Conservation (phyloP, 1,140 invertebrate genomes). For the Olivierus martensii region DNA sequence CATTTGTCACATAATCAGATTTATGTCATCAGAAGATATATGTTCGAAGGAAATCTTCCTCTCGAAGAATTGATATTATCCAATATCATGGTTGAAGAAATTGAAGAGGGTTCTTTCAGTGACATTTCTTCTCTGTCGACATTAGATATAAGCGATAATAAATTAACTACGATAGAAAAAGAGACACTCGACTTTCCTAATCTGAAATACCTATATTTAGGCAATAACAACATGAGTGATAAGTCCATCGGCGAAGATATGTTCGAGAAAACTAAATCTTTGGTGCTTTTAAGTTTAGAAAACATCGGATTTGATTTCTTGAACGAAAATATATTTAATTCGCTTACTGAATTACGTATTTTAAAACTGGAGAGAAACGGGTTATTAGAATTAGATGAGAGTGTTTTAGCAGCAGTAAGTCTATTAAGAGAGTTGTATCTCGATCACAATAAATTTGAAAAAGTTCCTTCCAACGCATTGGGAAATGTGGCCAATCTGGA, state of each 20-base stretch:
- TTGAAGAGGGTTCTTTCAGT: constrained; percentile 47
- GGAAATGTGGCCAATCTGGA: constrained; percentile 55
- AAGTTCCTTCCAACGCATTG: constrained; percentile 60
- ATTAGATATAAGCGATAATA: constrained; percentile 56
- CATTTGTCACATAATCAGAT: constrained; percentile 46
- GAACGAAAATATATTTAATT: neutral
- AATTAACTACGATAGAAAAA: constrained; percentile 31
- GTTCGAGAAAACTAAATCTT: constrained; percentile 20
- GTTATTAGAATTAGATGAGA: constrained; percentile 37
- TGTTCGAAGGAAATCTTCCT: constrained; percentile 44
- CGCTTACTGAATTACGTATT: constrained; percentile 45
- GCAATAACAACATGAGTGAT: constrained; percentile 52
- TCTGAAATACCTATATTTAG: constrained; percentile 40
- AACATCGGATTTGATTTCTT: neutral
- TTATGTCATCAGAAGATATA: constrained; percentile 25
- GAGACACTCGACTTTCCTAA: constrained; percentile 16
- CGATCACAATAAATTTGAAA: constrained; percentile 51
- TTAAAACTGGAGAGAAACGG: constrained; percentile 56
- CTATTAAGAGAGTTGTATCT: constrained; percentile 57
- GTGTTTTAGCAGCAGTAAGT: constrained; percentile 37
- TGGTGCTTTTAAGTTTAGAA: neutral
- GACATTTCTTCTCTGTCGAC: constrained; percentile 49
- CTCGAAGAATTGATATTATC: constrained; percentile 41
- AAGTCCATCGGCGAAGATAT: too few species aligned
- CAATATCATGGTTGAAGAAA: constrained; percentile 43